A percentile compares a stretch with the other conserved stretches of the same genome.
These are phyloP conservation scores for Chaetops frenatus DNA, from an alignment of 2,113 vertebrate genomes.

Conservation along the genomic window DNA sequence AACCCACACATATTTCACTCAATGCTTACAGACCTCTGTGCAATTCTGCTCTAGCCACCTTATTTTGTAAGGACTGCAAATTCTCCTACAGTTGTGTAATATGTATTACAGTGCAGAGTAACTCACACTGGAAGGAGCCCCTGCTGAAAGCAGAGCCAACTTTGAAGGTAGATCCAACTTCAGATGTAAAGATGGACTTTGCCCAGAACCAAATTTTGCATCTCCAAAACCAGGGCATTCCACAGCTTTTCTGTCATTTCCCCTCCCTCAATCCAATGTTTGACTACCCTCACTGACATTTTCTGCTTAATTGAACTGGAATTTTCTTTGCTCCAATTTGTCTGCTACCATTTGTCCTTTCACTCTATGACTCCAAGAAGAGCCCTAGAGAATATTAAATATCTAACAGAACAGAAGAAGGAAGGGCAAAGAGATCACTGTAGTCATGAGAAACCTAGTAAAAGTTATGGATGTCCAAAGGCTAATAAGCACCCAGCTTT, in stretches of 20 bases:
- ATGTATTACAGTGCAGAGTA: neutral
- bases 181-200: neutral
- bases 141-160: neutral
- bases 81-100: neutral
- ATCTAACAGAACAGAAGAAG: neutral
- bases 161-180: neutral
- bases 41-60: neutral
- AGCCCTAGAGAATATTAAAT: neutral
- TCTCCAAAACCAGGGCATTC: neutral
- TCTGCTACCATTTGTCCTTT: neutral
- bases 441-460: rapidly evolving
- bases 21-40: neutral
- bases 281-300: neutral
- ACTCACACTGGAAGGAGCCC: neutral
- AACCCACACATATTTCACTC: neutral
- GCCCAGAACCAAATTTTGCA: neutral
- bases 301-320: neutral
- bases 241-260: neutral
- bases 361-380: neutral
- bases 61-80: neutral
- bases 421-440: neutral
- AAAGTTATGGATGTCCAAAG: no score
- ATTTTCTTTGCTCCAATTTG: neutral
- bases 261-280: neutral
- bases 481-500: neutral